phyloP scores from a whole-genome alignment of 2,888 invertebrate species.

The Fragum sueziense region DNA sequence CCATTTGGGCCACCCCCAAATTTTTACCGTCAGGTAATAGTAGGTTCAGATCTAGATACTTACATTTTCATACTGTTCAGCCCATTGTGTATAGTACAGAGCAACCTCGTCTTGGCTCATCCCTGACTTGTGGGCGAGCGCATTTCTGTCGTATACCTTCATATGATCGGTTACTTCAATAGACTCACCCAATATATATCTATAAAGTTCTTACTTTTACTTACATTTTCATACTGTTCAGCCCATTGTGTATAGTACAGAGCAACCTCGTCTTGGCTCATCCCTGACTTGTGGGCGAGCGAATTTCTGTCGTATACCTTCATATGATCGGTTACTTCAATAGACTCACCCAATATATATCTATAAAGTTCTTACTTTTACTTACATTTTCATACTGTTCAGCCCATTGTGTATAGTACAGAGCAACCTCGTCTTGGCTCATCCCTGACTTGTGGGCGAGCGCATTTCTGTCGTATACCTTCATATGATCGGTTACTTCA shows the following conservation, averaged over 20 bases:
- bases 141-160: constrained; percentile 7
- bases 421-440: constrained; percentile 3
- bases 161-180: not conserved
- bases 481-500: not conserved
- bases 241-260: constrained; percentile 18
- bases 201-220: too few relatives aligned
- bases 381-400: constrained; percentile 14
- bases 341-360: not conserved
- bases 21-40: too few relatives aligned
- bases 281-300: not conserved
- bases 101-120: constrained; percentile 10
- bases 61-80: constrained; percentile 16
- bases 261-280: constrained; percentile 9
- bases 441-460: not conserved
- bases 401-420: constrained; percentile 17
- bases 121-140: not conserved
- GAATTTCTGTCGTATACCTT: constrained; percentile 10
- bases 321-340: not conserved
- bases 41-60: too few relatives aligned
- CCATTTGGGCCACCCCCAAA: too few relatives aligned
- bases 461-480: constrained; percentile 9
- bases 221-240: constrained; percentile 12
- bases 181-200: not conserved
- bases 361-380: too few relatives aligned
- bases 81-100: constrained; percentile 13